Evolutionary conservation across 2,888 invertebrate genomes (phyloP), one percentile per base, ranked within the genome.

Genomic region (Agrochola macilenta): DNA sequence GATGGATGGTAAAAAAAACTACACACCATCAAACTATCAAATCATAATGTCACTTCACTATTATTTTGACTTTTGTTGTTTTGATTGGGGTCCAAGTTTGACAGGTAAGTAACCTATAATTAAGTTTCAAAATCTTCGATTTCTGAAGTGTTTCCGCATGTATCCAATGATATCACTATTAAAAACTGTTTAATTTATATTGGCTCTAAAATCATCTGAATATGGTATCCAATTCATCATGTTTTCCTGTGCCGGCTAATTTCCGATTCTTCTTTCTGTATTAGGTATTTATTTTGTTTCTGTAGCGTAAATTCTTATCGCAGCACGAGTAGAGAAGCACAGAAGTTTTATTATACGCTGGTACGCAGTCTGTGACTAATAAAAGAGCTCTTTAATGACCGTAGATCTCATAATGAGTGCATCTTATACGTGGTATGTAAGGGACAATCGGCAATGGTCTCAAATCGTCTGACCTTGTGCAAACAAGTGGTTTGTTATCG

Each of bases 401-500:
- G 35, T 65, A 46, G 57, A 69, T 78, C 82, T 74, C 30, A 0
- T 77, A 86, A 66, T 83, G 75, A 77, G 61, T 60, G 63, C 61
- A 57, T 68, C 60, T 11, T 76, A 63, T 58, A 49, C 14, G 43
- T 72, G 54, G 69, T 76, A 4, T 26, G 57, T 1, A 39, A 49
- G n/a, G 71, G 80, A 76, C 80, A 77, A 60, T 74, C 81, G 35
- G 26, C 26, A 81, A 74, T 79, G 70, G 58, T 46, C 60, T 69
- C 77, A 69, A 81, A 77, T 79, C 75, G 65, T 46, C 60, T 72
- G 79, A 68, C 81, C 85, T 86, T 81, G 79, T 46, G 43, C 39
- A 61, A 70, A 84, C 74, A 79, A 84, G 83, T 69, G 73, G 68
- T 61, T 78, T 76, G 74, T 86, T 86, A 86, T 81, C 87, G 52